Percentiles rank a stretch among this genome's conserved stretches.
phyloP scores from a whole-genome alignment of 2,113 vertebrate genomes.

The Oryzias celebensis region DNA sequence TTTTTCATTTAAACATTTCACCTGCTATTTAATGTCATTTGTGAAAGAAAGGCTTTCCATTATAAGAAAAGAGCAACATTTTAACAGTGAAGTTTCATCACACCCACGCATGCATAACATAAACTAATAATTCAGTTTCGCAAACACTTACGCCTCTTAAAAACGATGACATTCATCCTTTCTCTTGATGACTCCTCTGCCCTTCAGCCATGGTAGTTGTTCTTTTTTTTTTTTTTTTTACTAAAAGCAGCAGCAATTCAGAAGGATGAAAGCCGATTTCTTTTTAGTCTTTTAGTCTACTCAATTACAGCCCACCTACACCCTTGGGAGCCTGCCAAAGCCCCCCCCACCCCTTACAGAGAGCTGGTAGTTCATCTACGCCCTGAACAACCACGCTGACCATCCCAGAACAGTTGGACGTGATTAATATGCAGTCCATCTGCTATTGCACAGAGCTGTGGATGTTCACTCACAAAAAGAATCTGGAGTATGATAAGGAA shows the following conservation, averaged over 20 bases:
- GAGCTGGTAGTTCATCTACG: constrained; percentile 32
- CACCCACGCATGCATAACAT: neutral
- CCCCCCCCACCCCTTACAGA: constrained; percentile 34
- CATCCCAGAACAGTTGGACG: constrained; percentile 35
- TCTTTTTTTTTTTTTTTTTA: constrained; percentile 26
- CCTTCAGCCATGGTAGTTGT: constrained; percentile 59
- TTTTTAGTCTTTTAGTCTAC: constrained; percentile 24
- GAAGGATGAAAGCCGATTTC: constrained; percentile 55
- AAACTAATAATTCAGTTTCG: constrained; percentile 8
- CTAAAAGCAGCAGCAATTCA: constrained; percentile 54
- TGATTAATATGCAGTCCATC: constrained; percentile 37
- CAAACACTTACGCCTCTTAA: constrained; percentile 9
- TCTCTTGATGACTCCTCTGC: constrained; percentile 57
- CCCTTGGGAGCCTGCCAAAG: constrained; percentile 55
- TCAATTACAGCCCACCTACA: constrained; percentile 71
- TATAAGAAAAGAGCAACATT: too few relatives aligned
- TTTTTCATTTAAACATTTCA: neutral
- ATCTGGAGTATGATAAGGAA: constrained; percentile 36
- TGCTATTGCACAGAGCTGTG: constrained; percentile 13
- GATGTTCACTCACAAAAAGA: constrained; percentile 22
- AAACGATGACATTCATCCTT: constrained; percentile 22
- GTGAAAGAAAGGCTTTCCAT: too few relatives aligned
- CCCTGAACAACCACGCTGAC: constrained; percentile 9
- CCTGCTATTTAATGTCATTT: too few relatives aligned
- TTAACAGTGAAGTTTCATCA: too few relatives aligned